Conservation (phyloP, 2,888 invertebrate species). For the Tachina fera region DNA sequence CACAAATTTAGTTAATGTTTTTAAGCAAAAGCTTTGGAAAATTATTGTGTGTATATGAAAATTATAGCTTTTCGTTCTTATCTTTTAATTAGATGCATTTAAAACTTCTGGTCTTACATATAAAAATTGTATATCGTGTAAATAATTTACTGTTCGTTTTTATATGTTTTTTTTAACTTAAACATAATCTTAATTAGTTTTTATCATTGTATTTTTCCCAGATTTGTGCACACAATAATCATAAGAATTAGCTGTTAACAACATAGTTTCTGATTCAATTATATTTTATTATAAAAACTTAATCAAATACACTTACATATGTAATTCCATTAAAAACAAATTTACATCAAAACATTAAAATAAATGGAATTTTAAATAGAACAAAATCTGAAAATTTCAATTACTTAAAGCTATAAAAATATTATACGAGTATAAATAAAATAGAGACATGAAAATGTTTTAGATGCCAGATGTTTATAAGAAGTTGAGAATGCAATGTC, state of each 20-base stretch:
- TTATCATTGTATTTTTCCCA: neutral
- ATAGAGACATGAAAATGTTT: neutral
- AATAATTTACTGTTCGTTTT: neutral
- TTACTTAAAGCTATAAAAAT: neutral
- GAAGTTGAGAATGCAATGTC: too few relatives aligned
- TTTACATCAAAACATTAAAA: conserved; percentile 22
- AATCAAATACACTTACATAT: neutral
- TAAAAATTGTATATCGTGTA: neutral
- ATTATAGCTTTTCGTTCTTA: neutral
- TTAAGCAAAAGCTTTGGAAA: too few relatives aligned
- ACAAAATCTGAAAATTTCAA: conserved; percentile 18
- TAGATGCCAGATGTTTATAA: neutral
- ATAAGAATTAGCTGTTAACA: conserved; percentile 23
- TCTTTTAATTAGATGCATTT: neutral
- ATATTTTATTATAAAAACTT: conserved; percentile 9
- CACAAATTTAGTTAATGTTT: too few relatives aligned
- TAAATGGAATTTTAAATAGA: neutral
- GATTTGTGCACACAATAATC: neutral
- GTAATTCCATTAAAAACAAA: conserved; percentile 12
- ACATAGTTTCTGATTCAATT: conserved; percentile 31
- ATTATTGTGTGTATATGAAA: neutral
- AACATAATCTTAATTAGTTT: conserved; percentile 21
- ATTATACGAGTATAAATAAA: neutral
- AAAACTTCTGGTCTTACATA: neutral
- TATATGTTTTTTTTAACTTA: neutral